Percentiles rank a stretch among this genome's conserved stretches.
phyloP scores from a whole-genome alignment of 2,797 vertebrate species.

The Ctenopoma multispine region DNA sequence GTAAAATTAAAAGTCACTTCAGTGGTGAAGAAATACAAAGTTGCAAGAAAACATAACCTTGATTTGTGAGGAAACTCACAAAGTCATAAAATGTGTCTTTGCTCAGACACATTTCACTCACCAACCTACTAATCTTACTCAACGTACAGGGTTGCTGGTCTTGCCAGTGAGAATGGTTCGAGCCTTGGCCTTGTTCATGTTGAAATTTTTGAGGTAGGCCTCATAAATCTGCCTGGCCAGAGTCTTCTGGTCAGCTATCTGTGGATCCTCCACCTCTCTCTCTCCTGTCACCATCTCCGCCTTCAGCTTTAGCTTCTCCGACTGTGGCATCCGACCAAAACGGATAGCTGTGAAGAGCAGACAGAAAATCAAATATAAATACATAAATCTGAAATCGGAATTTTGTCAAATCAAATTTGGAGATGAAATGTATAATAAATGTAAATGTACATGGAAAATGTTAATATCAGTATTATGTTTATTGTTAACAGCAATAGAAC shows the following conservation, averaged over 20 bases:
- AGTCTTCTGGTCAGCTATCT: slow-evolving; percentile 91
- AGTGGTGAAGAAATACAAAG: slow-evolving; percentile 21
- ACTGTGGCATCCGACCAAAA: slow-evolving; percentile 97
- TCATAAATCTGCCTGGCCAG: slow-evolving; percentile 95
- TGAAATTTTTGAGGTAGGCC: slow-evolving; percentile 98
- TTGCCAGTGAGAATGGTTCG: slow-evolving; percentile 95
- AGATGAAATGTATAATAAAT: neutral
- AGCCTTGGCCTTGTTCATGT: slow-evolving; percentile 98
- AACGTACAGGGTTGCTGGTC: slow-evolving; percentile 92
- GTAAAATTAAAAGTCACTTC: slow-evolving; percentile 27
- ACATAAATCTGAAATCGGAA: neutral
- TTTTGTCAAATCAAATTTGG: neutral
- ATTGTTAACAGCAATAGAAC: neutral
- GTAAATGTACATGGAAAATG: neutral
- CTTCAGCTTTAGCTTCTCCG: slow-evolving; percentile 96
- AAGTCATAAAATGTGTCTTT: slow-evolving; percentile 1
- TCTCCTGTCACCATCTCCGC: slow-evolving; percentile 94
- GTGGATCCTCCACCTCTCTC: slow-evolving; percentile 86
- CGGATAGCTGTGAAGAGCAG: slow-evolving; percentile 89
- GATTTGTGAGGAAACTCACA: slow-evolving; percentile 49
- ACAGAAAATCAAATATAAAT: slow-evolving; percentile 19
- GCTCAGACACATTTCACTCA: slow-evolving; percentile 45
- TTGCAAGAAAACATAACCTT: slow-evolving; percentile 38
- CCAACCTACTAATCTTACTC: slow-evolving; percentile 50
- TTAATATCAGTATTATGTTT: neutral